Conservation (phyloP, 2,888 invertebrate species). For the Seira musarum region DNA sequence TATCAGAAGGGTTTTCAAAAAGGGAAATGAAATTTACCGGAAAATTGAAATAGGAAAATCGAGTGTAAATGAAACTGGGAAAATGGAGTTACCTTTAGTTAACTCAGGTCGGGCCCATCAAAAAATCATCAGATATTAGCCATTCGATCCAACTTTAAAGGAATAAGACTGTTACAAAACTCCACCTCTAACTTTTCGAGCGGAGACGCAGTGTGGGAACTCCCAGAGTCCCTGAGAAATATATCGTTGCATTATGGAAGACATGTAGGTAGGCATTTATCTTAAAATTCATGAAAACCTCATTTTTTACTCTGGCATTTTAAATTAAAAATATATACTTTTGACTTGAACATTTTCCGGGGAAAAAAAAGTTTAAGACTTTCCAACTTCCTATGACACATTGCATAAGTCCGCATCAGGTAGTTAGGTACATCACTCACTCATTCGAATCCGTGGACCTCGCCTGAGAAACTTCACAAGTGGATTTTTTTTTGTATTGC, state of each 20-base stretch:
- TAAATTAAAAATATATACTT: neutral
- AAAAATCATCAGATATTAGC: neutral
- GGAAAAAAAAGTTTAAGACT: neutral
- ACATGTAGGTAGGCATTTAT: neutral
- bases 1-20: too few relatives aligned
- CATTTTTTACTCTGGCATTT: slow-evolving; percentile 8
- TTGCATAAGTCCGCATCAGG: slow-evolving; percentile 38
- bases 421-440: slow-evolving; percentile 29
- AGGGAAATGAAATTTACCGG: too few relatives aligned
- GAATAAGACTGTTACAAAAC: too few relatives aligned
- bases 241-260: neutral
- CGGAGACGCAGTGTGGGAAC: too few relatives aligned
- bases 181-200: too few relatives aligned
- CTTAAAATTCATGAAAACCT: slow-evolving; percentile 44
- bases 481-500: neutral
- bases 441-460: slow-evolving; percentile 8
- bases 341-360: neutral
- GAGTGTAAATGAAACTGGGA: too few relatives aligned
- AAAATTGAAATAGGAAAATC: too few relatives aligned
- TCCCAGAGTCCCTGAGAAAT: neutral
- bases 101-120: too few relatives aligned
- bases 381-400: neutral
- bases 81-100: too few relatives aligned
- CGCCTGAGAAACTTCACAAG: slow-evolving; percentile 13
- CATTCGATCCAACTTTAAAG: too few relatives aligned